Percentiles rank a stretch among this genome's conserved stretches.
These are phyloP conservation scores for Pantherophis vulpinus DNA, from an alignment of 2,797 vertebrate genomes.

Conservation along the genomic window DNA sequence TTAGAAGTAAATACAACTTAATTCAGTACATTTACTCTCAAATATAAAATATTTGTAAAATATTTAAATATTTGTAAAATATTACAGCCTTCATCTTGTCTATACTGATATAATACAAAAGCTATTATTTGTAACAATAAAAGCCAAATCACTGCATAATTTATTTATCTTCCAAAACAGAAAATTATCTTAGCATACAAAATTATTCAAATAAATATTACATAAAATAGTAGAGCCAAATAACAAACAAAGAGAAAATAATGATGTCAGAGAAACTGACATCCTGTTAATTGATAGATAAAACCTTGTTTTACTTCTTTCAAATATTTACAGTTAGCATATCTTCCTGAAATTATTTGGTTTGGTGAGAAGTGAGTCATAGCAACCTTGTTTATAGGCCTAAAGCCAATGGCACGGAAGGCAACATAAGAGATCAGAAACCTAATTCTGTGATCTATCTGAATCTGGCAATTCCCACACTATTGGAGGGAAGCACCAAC, in stretches of 20 bases:
- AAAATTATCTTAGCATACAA: background rate
- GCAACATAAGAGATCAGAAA: background rate
- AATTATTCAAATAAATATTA: background rate
- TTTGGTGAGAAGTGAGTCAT: background rate
- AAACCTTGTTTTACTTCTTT: background rate
- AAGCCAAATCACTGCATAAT: background rate
- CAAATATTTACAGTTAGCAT: background rate
- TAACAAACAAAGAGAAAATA: background rate
- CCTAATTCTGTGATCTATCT: background rate
- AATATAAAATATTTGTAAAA: no score
- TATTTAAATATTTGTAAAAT: background rate
- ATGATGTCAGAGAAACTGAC: background rate
- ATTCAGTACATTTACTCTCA: background rate
- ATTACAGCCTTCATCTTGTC: background rate
- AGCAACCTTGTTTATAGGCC: background rate
- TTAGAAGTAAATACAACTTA: background rate
- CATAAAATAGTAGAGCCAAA: background rate
- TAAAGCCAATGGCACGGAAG: background rate
- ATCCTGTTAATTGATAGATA: background rate
- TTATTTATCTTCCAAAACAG: background rate
- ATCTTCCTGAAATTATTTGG: background rate
- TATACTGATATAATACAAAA: background rate
- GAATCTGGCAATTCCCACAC: background rate
- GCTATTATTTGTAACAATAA: background rate
- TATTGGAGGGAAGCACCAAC: background rate